Evolutionary conservation across 2,113 vertebrate species (phyloP).

Genomic region (Atractosteus spatula): DNA sequence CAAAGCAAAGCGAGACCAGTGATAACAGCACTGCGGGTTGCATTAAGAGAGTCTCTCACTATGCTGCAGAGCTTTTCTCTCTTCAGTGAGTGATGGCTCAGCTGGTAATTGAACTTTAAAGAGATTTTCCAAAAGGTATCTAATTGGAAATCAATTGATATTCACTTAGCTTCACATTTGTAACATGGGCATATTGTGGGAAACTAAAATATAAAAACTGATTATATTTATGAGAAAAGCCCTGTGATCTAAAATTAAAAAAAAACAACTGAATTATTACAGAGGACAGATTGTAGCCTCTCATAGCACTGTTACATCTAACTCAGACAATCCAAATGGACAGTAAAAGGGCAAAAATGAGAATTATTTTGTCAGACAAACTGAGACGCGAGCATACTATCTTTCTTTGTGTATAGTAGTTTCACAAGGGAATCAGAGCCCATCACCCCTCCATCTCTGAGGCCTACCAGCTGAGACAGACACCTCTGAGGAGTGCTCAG

Average conservation of each 20-base stretch:
- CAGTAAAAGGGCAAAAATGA: background rate
- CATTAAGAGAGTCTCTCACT: too few relatives aligned
- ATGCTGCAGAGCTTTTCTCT: background rate
- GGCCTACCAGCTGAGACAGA: too few relatives aligned
- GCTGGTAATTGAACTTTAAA: slow-evolving; percentile 15
- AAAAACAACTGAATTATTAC: background rate
- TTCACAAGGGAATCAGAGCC: too few relatives aligned
- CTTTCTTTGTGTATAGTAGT: too few relatives aligned
- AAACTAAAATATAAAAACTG: slow-evolving; percentile 17
- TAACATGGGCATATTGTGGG: slow-evolving; percentile 6
- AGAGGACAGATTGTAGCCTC: too few relatives aligned
- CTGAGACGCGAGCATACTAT: too few relatives aligned
- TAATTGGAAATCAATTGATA: slow-evolving; percentile 18
- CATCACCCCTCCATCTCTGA: too few relatives aligned
- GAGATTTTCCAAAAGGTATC: slow-evolving; percentile 15
- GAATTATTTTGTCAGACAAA: too few relatives aligned
- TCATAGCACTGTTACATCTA: background rate
- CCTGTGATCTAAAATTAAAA: background rate
- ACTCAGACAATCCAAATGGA: background rate
- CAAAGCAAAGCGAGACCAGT: too few relatives aligned
- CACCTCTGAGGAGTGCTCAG: too few relatives aligned
- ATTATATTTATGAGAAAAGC: slow-evolving; percentile 17
- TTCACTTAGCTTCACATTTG: slow-evolving; percentile 17
- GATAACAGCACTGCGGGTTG: too few relatives aligned
- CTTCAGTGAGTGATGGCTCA: slow-evolving; percentile 3